Conservation (phyloP, 2,888 invertebrate species). For the Pinctada fucata region DNA sequence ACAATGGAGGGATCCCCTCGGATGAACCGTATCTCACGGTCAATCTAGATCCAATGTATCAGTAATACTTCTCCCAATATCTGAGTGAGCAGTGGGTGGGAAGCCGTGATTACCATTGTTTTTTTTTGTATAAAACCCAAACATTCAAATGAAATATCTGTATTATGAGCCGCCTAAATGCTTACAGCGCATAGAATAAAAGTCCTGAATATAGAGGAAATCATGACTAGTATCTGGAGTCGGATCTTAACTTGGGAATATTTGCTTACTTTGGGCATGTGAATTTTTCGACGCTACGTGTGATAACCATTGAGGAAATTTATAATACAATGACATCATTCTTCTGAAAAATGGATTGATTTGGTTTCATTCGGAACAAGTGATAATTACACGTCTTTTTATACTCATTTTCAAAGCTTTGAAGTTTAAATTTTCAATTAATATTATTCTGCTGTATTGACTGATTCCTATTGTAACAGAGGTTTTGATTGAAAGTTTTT, state of each 20-base stretch:
- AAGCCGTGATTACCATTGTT: not conserved
- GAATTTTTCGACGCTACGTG: too few relatives aligned
- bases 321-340: too few relatives aligned
- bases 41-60: not conserved
- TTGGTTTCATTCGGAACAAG: not conserved
- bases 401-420: not conserved
- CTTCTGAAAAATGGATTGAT: not conserved
- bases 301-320: too few relatives aligned
- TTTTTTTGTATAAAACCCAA: not conserved
- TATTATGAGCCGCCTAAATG: too few relatives aligned
- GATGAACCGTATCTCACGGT: not conserved
- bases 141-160: not conserved
- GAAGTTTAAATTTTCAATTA: slow-evolving; percentile 1
- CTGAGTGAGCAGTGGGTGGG: not conserved
- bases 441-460: not conserved
- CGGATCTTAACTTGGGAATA: too few relatives aligned
- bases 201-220: too few relatives aligned
- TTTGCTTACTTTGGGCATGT: too few relatives aligned
- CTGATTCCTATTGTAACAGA: not conserved
- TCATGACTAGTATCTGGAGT: too few relatives aligned
- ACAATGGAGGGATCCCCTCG: not conserved
- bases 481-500: not conserved
- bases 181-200: too few relatives aligned
- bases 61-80: not conserved
- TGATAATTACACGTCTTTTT: slow-evolving; percentile 1